Base-by-base conservation (phyloP, 1,140 invertebrate genomes). In the Ctenoplectra terminalis region DNA sequence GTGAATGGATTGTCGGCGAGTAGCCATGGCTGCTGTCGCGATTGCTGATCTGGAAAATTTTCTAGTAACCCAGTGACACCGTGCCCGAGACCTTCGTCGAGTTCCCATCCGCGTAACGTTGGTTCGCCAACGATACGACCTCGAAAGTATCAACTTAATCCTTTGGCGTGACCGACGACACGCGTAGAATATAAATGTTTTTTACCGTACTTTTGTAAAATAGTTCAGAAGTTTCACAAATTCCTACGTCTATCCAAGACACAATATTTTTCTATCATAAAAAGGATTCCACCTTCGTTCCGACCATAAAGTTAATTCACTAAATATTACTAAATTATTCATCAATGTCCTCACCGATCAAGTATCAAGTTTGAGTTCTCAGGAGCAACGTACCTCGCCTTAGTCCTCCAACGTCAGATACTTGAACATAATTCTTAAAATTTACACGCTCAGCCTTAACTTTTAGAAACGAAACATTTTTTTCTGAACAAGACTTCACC, bases 61-160 rank as follows among this genome's bases (percentile, higher is more conserved):
- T 85, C 82, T 58, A 84, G 64, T 85, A 82, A 86, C 81, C 85
- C 78, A 83, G 70, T 86, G 84, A 88, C 87, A 88, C 74, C 48
- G 64, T 61, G 40, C 48, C 66, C 29, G 17, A 75, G 70, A 80
- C 48, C 31, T 84, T 69, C 63, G 52, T 69, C n/a, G 20, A 26
- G 50, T 69, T 78, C 66, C 60, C 64, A 70, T 80, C 54, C 56
- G 46, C n/a, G 37, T 46, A 46, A 23, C 46, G 31, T 40, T 23
- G 48, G 17, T 20, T 78, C 46, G 50, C 23, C 20, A 48, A 67
- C 15, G 69, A 82, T 82, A 58, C 74, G 50, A 72, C 73, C 43
- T 72, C 81, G 0, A 67, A 26, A 31, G 56, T 69, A 43, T 17
- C 26, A 71, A 78, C 54, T 71, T 78, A 71, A 71, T 78, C 46